Percentiles rank a stretch among this genome's conserved stretches.
phyloP scores from a whole-genome alignment of 2,888 invertebrate genomes.

The Seladonia tumulorum region DNA sequence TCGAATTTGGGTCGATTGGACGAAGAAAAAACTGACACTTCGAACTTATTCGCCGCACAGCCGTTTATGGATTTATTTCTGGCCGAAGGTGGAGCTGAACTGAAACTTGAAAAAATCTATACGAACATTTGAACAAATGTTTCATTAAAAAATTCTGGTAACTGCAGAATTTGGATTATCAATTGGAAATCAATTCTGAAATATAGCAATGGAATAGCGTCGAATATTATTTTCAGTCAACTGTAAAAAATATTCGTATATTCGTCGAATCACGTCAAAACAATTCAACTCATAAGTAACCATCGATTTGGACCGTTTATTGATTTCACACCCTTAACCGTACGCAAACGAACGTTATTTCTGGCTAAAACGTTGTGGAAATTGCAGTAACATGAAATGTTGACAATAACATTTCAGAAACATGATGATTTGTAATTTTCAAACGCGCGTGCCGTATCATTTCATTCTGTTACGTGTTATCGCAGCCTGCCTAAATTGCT shows the following conservation, averaged over 20 bases:
- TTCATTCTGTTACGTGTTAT: not conserved
- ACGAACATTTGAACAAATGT: not conserved
- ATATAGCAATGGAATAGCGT: too few relatives aligned
- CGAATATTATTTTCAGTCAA: too few relatives aligned
- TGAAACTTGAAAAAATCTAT: not conserved
- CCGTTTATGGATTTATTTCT: not conserved
- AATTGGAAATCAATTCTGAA: too few relatives aligned
- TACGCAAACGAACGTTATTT: not conserved
- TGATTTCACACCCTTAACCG: not conserved
- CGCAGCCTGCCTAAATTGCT: not conserved
- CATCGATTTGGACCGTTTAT: not conserved
- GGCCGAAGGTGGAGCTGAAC: not conserved
- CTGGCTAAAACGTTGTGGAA: not conserved
- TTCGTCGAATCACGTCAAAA: not conserved
- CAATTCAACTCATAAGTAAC: not conserved
- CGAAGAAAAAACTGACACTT: not conserved
- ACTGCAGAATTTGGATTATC: not conserved
- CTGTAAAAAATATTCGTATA: not conserved
- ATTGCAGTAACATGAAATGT: not conserved
- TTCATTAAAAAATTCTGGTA: not conserved
- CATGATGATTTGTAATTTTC: not conserved
- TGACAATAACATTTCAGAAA: not conserved
- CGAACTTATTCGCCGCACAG: not conserved
- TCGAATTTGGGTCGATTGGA: conserved; percentile 10
- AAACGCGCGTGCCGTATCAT: not conserved